These are phyloP conservation scores for Microcebus murinus DNA, from an alignment of 2,113 vertebrate genomes.

Conservation along the genomic window DNA sequence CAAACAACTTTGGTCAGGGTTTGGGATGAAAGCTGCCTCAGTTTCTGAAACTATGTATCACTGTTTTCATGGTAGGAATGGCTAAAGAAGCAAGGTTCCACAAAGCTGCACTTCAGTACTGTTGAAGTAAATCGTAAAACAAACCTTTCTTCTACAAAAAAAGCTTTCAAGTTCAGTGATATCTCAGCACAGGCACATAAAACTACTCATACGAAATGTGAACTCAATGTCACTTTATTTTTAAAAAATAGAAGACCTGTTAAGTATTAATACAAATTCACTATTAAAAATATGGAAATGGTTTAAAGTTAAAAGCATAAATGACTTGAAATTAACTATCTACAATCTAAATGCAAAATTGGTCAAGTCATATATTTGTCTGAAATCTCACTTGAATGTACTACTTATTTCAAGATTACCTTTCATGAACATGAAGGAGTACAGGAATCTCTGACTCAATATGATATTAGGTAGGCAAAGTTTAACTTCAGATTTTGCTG, in stretches of 20 bases:
- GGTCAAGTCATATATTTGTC: background rate
- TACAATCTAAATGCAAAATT: background rate
- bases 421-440: background rate
- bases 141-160: constrained; percentile 73
- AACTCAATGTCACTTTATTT: constrained; percentile 28
- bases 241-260: background rate
- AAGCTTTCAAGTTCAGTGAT: constrained; percentile 67
- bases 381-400: background rate
- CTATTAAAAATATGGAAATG: background rate
- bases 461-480: background rate
- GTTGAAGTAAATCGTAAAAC: constrained; percentile 47
- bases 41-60: constrained; percentile 56
- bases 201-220: constrained; percentile 49
- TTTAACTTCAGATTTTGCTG: constrained; percentile 12
- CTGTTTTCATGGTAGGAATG: constrained; percentile 64
- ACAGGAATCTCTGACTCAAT: background rate
- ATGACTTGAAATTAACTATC: background rate
- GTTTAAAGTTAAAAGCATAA: constrained; percentile 18
- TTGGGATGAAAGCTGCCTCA: constrained; percentile 75
- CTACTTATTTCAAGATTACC: background rate
- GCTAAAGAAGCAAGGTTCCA: constrained; percentile 36
- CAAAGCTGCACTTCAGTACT: constrained; percentile 62
- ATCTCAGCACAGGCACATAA: constrained; percentile 62
- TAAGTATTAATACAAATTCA: background rate
- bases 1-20: constrained; percentile 71